Conservation (phyloP, 1,140 invertebrate genomes). For the Drosophila bocki region DNA sequence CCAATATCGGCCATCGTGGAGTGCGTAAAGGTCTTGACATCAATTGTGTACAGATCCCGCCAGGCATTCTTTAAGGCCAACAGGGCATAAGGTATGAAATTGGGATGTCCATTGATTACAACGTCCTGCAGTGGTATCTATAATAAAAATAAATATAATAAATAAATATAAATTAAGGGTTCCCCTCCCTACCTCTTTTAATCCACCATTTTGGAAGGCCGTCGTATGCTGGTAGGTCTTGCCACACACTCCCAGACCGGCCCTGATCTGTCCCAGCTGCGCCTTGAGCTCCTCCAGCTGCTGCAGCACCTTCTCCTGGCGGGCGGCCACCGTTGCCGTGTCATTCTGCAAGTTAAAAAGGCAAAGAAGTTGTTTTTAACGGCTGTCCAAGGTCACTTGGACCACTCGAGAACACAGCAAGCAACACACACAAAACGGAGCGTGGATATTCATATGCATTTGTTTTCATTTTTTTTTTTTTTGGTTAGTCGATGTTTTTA, state of each 20-base stretch:
- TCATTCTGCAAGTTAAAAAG: constrained; percentile 45
- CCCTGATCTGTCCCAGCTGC: constrained; percentile 70
- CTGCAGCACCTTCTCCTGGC: constrained; percentile 73
- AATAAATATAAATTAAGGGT: too few relatives aligned
- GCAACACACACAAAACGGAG: constrained; percentile 53
- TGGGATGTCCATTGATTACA: constrained; percentile 83
- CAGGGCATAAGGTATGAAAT: constrained; percentile 83
- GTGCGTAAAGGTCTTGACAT: constrained; percentile 82
- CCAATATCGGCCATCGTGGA: constrained; percentile 82
- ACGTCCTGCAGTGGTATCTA: constrained; percentile 80
- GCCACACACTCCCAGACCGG: constrained; percentile 66
- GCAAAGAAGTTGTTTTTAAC: constrained; percentile 12
- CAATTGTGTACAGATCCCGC: constrained; percentile 71
- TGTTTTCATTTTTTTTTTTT: constrained; percentile 1
- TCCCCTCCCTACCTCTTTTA: constrained; percentile 60
- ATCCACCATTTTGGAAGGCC: constrained; percentile 66
- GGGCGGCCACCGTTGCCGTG: constrained; percentile 52
- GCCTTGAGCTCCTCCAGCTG: constrained; percentile 78
- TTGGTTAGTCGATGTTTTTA: constrained; percentile 54
- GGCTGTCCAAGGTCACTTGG: constrained; percentile 29
- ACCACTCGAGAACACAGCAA: constrained; percentile 33
- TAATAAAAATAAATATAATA: background rate
- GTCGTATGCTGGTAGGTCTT: constrained; percentile 67
- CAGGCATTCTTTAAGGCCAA: constrained; percentile 82
- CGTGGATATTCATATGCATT: constrained; percentile 20